Evolutionary conservation across 2,888 invertebrate genomes (phyloP).

Genomic region (Bibio marci): DNA sequence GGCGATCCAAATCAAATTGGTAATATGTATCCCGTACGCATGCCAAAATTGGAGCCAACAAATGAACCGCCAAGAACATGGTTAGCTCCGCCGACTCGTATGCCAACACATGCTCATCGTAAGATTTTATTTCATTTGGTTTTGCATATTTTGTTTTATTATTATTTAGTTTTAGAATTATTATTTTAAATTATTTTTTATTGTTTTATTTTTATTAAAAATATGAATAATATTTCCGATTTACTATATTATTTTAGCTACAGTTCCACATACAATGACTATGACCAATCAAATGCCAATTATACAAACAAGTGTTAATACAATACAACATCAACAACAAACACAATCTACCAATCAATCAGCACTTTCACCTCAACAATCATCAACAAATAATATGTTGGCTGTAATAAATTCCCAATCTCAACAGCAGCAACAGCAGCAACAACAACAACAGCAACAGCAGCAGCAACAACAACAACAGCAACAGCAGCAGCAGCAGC

Average conservation of each 20-base stretch:
- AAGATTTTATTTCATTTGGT: conserved; percentile 17
- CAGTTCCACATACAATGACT: conserved; percentile 25
- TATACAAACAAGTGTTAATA: conserved; percentile 2
- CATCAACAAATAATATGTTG: too few relatives aligned
- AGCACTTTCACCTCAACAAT: neutral
- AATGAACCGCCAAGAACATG: conserved; percentile 27
- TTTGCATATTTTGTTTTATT: conserved; percentile 1
- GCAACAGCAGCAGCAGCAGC: neutral
- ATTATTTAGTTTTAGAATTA: conserved; percentile 7
- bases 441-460: conserved; percentile 13
- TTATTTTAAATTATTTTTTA: conserved; percentile 2
- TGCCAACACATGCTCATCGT: conserved; percentile 26
- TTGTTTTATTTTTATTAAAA: neutral
- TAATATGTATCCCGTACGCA: conserved; percentile 25
- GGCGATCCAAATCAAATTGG: conserved; percentile 26
- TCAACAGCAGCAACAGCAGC: conserved; percentile 6
- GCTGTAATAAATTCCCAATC: neutral
- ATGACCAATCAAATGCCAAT: neutral
- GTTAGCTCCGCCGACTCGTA: conserved; percentile 27
- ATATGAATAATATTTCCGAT: too few relatives aligned
- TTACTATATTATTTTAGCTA: conserved; percentile 18
- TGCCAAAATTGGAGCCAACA: conserved; percentile 28
- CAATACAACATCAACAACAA: conserved; percentile 20
- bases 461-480: conserved; percentile 11
- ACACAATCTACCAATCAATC: neutral